phyloP scores from a whole-genome alignment of 2,797 vertebrate species.

The Macroramphosus scolopax region DNA sequence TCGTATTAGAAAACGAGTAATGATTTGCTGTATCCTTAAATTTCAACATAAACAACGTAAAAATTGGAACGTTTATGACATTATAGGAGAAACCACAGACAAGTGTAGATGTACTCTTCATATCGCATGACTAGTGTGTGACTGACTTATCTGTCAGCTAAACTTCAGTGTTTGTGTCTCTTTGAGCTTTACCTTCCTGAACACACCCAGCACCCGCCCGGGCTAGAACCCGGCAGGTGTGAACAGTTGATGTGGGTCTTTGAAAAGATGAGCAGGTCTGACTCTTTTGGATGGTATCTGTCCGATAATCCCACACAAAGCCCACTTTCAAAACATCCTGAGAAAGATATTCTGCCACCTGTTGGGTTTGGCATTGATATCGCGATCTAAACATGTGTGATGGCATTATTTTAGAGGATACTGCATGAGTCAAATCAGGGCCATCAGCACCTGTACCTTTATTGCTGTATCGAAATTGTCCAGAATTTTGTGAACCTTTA shows the following conservation, averaged over 20 bases:
- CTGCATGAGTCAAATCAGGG: no score
- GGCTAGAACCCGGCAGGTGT: slow-evolving; percentile 7
- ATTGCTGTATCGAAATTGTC: no score
- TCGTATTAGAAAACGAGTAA: no score
- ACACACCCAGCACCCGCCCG: slow-evolving; percentile 15
- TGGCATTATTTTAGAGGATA: no score
- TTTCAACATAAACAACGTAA: no score
- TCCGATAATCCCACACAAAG: background rate
- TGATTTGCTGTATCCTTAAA: background rate
- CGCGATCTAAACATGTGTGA: no score
- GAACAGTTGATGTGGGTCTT: slow-evolving; percentile 6
- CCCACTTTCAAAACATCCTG: background rate
- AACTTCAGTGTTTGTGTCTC: background rate
- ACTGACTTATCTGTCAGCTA: slow-evolving; percentile 8
- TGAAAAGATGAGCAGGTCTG: slow-evolving; percentile 2
- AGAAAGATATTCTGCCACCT: background rate
- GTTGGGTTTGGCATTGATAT: no score
- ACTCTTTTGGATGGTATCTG: background rate
- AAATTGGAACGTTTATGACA: no score
- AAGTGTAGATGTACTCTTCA: background rate
- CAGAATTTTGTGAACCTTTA: no score
- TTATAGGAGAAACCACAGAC: background rate
- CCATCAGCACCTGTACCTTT: no score
- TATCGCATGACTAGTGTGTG: background rate
- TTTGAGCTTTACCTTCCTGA: background rate